Conservation (phyloP, 1,140 invertebrate genomes). For the Diplogasteroides magnus region DNA sequence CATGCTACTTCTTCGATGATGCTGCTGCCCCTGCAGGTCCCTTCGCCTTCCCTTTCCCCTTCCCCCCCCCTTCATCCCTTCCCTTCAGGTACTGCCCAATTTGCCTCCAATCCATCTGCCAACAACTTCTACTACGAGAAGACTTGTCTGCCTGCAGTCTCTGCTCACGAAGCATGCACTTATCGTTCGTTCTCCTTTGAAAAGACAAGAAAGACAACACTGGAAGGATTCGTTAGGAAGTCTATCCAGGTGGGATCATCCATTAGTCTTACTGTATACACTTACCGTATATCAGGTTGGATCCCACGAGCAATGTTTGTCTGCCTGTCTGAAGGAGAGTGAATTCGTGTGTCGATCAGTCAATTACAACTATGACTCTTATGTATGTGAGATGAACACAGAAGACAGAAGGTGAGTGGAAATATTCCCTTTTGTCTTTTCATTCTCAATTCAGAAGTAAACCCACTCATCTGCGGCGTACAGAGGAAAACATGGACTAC, state of each 20-base stretch:
- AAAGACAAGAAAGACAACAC: conserved; percentile 48
- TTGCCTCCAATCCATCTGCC: conserved; percentile 53
- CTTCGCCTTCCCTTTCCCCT: neutral
- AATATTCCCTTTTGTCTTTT: no score
- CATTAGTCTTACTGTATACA: conserved; percentile 6
- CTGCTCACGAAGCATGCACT: conserved; percentile 54
- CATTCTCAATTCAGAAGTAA: no score
- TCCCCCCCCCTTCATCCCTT: neutral
- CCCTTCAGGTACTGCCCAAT: conserved; percentile 42
- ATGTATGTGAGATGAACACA: conserved; percentile 51
- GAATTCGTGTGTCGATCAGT: conserved; percentile 55
- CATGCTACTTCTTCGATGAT: conserved; percentile 55
- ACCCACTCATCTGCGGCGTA: conserved; percentile 49
- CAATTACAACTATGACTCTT: conserved; percentile 55
- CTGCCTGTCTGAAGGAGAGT: conserved; percentile 50
- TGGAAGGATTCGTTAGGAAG: conserved; percentile 54
- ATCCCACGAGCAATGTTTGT: conserved; percentile 50
- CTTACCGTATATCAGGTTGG: conserved; percentile 38
- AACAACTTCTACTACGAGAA: conserved; percentile 56
- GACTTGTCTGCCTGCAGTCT: conserved; percentile 51
- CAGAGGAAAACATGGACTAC: conserved; percentile 50
- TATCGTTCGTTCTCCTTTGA: conserved; percentile 55
- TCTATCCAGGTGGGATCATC: conserved; percentile 41
- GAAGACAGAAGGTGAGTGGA: conserved; percentile 54
- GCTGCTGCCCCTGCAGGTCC: conserved; percentile 43